Evolutionary conservation across 1,140 invertebrate genomes (phyloP), one percentile per base, ranked within the genome.

Genomic region (Trachelipus rathkii): DNA sequence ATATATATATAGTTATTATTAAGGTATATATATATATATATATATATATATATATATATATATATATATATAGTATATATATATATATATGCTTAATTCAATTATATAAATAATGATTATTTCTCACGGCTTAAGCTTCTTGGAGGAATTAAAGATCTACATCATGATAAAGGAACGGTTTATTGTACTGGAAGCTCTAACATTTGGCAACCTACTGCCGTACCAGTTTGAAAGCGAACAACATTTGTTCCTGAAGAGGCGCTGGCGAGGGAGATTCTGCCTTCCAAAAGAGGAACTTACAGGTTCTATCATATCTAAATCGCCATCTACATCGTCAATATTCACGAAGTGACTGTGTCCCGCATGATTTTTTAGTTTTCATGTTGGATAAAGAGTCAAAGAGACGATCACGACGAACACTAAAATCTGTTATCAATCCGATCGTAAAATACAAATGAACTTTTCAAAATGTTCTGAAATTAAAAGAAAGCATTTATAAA

Each of bases 361-460:
- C 50, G 1, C 50, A 8, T 60, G 50, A 19, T 13, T 15, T 19
- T 60, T 60, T 19, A 60, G 19, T 19, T 19, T 60, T 19, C 50
- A 13, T 60, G 50, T 19, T 60, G 50, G 11, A 60, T 13, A 8
- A 90, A 84, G 5, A 93, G 85, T 87, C 0, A 88, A 88, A 68
- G 91, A 89, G 11, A 93, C 86, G 71, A 92, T 84, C 10, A 88
- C 85, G 74, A 93, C 84, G 71, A 92, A 87, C 9, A 91, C 83
- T 33, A 94, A 83, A 43, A 93, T 84, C 91, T 23, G 85, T 87
- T 67, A 89, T 87, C 33, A 92, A 85, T 77, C 91, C 91, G 77
- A 93, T 86, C 44, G 91, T 89, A 81, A 93, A 85, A 86, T 93
- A 93, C 68, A 94, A 85, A 91, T 90, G 81, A 92, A 90, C 77